phyloP scores from a whole-genome alignment of 2,797 vertebrate genomes.

The Myoxocephalus aenaeus region DNA sequence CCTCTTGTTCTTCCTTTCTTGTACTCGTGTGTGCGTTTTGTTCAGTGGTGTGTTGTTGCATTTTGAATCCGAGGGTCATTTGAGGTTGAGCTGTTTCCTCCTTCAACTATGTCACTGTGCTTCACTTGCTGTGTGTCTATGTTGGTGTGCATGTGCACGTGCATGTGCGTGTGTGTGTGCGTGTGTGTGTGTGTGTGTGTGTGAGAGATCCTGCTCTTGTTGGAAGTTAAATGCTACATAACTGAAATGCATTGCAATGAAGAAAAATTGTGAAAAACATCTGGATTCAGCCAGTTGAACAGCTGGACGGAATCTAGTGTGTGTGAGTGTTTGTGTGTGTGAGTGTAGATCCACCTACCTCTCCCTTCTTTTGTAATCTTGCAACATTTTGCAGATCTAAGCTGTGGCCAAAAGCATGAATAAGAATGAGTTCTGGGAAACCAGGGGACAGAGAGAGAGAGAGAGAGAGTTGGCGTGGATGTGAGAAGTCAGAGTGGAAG shows the following conservation, averaged over 20 bases:
- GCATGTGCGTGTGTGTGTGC: constrained; percentile 23
- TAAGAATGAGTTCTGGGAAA: constrained; percentile 72
- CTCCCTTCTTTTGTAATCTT: constrained; percentile 63
- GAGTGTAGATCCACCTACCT: constrained; percentile 54
- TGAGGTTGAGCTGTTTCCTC: constrained; percentile 34
- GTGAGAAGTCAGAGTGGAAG: constrained; percentile 37
- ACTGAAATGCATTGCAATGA: constrained; percentile 62
- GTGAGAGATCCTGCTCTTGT: constrained; percentile 20
- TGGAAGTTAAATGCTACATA: constrained; percentile 34
- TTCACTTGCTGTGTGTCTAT: neutral
- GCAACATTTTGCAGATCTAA: constrained; percentile 71
- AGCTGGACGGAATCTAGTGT: constrained; percentile 71
- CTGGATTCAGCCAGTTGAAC: constrained; percentile 66
- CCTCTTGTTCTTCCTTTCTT: constrained; percentile 4
- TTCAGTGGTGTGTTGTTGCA: constrained; percentile 19
- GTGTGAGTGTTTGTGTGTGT: constrained; percentile 18
- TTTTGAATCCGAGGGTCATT: constrained; percentile 35
- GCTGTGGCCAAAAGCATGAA: constrained; percentile 68
- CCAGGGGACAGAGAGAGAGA: constrained; percentile 3
- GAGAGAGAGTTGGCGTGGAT: constrained; percentile 12
- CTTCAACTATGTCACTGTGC: constrained; percentile 19
- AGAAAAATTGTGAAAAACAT: constrained; percentile 66
- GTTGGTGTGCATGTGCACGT: neutral
- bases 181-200: constrained; percentile 13
- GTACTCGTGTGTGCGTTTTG: constrained; percentile 16